Evolutionary conservation across 2,888 invertebrate species (phyloP).

Genomic region (Prionchulus punctatus): DNA sequence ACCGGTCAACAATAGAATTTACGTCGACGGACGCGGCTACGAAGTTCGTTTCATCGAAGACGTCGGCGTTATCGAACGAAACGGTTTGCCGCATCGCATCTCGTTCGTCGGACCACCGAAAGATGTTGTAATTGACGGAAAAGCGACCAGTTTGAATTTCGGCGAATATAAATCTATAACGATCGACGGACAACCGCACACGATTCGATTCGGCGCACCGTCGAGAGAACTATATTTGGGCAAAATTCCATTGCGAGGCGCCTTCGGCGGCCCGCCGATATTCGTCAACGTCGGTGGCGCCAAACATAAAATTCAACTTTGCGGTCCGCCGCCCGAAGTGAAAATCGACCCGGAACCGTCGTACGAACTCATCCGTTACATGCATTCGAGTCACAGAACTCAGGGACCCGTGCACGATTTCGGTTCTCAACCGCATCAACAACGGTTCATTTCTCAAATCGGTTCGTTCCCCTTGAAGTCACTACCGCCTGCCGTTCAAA

Average conservation of each 20-base stretch:
- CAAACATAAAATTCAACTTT: neutral
- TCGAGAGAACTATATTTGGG: neutral
- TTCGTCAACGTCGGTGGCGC: neutral
- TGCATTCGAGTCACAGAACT: too few relatives aligned
- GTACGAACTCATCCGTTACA: slow-evolving; percentile 2
- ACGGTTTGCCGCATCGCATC: slow-evolving; percentile 28
- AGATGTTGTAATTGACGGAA: slow-evolving; percentile 5
- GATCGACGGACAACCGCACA: neutral
- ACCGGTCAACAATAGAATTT: slow-evolving; percentile 30
- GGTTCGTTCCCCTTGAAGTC: too few relatives aligned
- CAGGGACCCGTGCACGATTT: too few relatives aligned
- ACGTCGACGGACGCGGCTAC: slow-evolving; percentile 31
- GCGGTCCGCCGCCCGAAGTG: slow-evolving; percentile 8
- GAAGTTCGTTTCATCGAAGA: slow-evolving; percentile 18
- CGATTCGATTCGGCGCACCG: slow-evolving; percentile 2
- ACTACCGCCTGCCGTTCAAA: too few relatives aligned
- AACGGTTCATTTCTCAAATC: too few relatives aligned
- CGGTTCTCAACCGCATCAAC: too few relatives aligned
- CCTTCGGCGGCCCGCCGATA: slow-evolving; percentile 6
- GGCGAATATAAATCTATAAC: neutral
- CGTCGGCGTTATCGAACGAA: slow-evolving; percentile 24
- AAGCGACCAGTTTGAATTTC: neutral
- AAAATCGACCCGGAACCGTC: slow-evolving; percentile 3
- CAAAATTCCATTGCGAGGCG: slow-evolving; percentile 1
- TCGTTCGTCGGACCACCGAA: slow-evolving; percentile 24